Evolutionary conservation across 2,113 vertebrate species (phyloP).

Genomic region (rabbit (Oryctolagus cuniculus)): mOryCun1.1 NC_091432.1:56745501-56746000

Average conservation of each 20-base stretch:
- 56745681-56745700: background rate
- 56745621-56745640: background rate
- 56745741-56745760: background rate
- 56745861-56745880: too few relatives aligned
- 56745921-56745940: too few relatives aligned
- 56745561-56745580: background rate
- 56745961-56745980: too few relatives aligned
- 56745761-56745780: too few relatives aligned
- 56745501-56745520: background rate
- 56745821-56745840: too few relatives aligned
- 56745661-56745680: slow-evolving; percentile 24
- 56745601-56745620: slow-evolving; percentile 29
- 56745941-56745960: too few relatives aligned
- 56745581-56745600: slow-evolving; percentile 15
- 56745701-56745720: background rate
- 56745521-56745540: background rate
- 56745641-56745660: background rate
- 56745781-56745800: too few relatives aligned
- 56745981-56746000: too few relatives aligned
- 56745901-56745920: too few relatives aligned
- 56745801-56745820: too few relatives aligned
- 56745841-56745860: too few relatives aligned
- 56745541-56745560: background rate
- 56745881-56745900: too few relatives aligned
- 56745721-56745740: background rate